Conservation (phyloP, 2,113 vertebrate species). For the Tonatia bakeri region DNA sequence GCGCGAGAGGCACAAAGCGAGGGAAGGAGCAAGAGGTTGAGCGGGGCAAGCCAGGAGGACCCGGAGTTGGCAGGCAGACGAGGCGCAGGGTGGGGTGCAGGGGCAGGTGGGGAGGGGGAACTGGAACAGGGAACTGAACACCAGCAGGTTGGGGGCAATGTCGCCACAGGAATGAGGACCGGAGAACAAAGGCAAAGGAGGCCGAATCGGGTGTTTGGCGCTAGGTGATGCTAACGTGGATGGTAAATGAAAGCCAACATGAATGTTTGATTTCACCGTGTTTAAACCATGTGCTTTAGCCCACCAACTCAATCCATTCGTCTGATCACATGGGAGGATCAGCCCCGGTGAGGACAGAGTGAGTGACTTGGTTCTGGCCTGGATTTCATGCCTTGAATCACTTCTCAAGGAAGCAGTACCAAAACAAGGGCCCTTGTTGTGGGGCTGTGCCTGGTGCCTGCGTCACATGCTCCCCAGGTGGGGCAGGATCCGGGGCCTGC, state of each 20-base stretch:
- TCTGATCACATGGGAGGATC: conserved; percentile 39
- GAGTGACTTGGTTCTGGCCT: background rate
- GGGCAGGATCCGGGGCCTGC: background rate
- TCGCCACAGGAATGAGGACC: background rate
- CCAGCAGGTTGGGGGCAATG: background rate
- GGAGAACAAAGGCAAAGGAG: background rate
- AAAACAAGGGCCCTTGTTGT: background rate
- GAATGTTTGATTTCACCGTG: conserved; percentile 14
- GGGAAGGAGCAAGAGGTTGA: background rate
- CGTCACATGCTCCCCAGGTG: background rate
- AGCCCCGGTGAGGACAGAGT: background rate
- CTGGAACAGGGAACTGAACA: background rate
- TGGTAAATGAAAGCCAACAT: conserved; percentile 51
- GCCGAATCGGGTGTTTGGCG: background rate
- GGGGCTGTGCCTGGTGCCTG: background rate
- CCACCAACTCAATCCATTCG: background rate
- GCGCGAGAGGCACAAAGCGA: background rate
- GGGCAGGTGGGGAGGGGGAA: background rate
- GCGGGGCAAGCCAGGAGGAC: background rate
- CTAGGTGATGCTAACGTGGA: background rate
- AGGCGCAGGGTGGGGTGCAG: background rate
- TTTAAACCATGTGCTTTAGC: conserved; percentile 46
- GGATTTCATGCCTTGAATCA: background rate
- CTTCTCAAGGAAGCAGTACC: background rate
- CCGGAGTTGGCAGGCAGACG: background rate